phyloP scores from a whole-genome alignment of 2,888 invertebrate species.

The Coleophora deauratella region DNA sequence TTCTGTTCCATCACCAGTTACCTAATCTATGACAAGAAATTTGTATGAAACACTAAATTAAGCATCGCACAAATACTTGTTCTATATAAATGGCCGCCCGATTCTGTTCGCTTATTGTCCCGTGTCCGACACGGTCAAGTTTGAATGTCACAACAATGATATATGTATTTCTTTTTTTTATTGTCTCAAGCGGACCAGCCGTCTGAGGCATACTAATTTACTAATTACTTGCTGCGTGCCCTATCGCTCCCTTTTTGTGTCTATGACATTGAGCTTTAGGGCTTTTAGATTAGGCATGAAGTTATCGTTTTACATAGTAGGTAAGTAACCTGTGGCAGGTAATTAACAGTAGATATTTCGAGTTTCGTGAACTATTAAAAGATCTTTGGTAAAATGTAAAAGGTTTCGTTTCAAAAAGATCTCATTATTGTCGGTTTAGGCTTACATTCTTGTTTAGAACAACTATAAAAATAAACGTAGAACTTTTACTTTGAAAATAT shows the following conservation, averaged over 20 bases:
- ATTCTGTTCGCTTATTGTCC: slow-evolving; percentile 39
- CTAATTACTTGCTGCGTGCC: slow-evolving; percentile 41
- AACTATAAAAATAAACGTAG: too few species aligned
- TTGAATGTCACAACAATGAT: slow-evolving; percentile 44
- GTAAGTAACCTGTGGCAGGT: too few species aligned
- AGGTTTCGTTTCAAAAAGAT: too few species aligned
- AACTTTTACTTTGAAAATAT: too few species aligned
- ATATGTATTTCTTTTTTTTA: slow-evolving; percentile 17
- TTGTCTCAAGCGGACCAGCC: slow-evolving; percentile 27
- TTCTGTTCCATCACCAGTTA: slow-evolving; percentile 1
- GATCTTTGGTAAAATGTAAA: too few species aligned
- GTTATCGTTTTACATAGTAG: too few species aligned
- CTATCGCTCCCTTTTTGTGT: slow-evolving; percentile 38
- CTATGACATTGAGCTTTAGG: not conserved
- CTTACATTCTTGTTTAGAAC: too few species aligned
- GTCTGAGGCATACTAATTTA: slow-evolving; percentile 48
- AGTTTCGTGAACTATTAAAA: too few species aligned
- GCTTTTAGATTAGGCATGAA: slow-evolving; percentile 10
- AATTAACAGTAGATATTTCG: too few species aligned
- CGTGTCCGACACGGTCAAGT: slow-evolving; percentile 60
- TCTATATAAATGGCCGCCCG: slow-evolving; percentile 31
- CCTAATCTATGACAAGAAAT: slow-evolving; percentile 28
- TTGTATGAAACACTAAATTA: slow-evolving; percentile 36
- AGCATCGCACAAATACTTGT: slow-evolving; percentile 24
- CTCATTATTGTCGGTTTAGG: too few species aligned